Conservation (phyloP, 2,888 invertebrate genomes). For the Cremastinae sp. region DNA sequence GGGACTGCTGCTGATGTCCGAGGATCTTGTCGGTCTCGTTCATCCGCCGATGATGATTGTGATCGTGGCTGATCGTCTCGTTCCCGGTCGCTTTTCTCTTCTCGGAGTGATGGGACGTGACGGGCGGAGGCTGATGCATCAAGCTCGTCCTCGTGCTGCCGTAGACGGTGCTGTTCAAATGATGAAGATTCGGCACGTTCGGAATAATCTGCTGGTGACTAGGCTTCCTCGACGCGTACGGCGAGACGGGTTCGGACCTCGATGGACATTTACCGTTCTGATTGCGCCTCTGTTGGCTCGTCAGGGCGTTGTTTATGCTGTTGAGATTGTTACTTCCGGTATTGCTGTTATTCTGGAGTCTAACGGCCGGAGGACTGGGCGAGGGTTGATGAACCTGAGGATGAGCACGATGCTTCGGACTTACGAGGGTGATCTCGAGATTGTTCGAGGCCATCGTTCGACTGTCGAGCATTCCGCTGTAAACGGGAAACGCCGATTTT, state of each 20-base stretch:
- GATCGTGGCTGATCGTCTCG: constrained; percentile 48
- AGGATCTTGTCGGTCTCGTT: constrained; percentile 74
- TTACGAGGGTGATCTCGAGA: constrained; percentile 87
- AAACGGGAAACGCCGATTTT: constrained; percentile 67
- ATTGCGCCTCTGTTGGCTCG: constrained; percentile 80
- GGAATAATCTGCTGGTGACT: constrained; percentile 75
- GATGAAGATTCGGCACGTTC: constrained; percentile 77
- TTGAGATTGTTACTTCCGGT: constrained; percentile 69
- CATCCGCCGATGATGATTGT: constrained; percentile 64
- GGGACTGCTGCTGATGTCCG: constrained; percentile 41
- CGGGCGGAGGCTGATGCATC: constrained; percentile 56
- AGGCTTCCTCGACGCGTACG: constrained; percentile 75
- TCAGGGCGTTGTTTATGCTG: constrained; percentile 55
- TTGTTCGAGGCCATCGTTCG: constrained; percentile 83
- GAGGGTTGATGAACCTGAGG: constrained; percentile 54
- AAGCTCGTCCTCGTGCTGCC: constrained; percentile 41
- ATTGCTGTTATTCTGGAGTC: constrained; percentile 49
- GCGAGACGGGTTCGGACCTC: constrained; percentile 79
- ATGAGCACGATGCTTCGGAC: constrained; percentile 78
- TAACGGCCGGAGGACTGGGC: constrained; percentile 64
- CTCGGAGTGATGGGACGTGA: constrained; percentile 64
- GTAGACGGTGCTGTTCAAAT: constrained; percentile 65
- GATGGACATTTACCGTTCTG: constrained; percentile 83
- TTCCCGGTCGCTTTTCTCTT: constrained; percentile 70
- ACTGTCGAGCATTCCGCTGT: constrained; percentile 79